phyloP scores from a whole-genome alignment of 23 tunicate species.

The Oikopleura albicans region DNA sequence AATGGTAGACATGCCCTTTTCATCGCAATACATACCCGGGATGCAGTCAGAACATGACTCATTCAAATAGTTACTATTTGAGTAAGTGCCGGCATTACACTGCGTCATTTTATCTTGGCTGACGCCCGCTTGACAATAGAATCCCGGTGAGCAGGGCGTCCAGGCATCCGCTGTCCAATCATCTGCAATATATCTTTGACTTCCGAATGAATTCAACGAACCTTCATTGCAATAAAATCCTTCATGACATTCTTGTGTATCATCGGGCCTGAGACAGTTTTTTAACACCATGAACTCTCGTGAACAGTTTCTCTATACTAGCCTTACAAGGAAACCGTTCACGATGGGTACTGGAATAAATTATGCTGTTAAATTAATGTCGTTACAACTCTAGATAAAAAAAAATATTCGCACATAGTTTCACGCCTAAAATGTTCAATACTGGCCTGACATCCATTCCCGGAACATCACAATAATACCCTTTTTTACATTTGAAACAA shows the following conservation, averaged over 20 bases:
- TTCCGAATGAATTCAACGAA: slow-evolving; percentile 21
- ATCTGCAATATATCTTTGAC: slow-evolving; percentile 21
- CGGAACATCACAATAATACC: slow-evolving; percentile 42
- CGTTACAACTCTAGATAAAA: too few species aligned
- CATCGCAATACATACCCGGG: neutral
- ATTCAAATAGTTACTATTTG: neutral
- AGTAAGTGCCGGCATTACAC: slow-evolving; percentile 55
- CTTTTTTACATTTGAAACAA: slow-evolving; percentile 46
- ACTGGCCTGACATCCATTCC: slow-evolving; percentile 24
- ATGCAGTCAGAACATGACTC: neutral
- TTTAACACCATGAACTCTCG: too few species aligned
- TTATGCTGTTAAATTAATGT: too few species aligned
- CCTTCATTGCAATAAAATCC: slow-evolving; percentile 50
- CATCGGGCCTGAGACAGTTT: too few species aligned
- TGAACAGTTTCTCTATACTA: too few species aligned
- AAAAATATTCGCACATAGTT: too few species aligned
- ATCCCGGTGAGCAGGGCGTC: slow-evolving; percentile 47
- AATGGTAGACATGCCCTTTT: neutral
- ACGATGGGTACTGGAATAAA: too few species aligned
- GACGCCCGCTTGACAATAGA: slow-evolving; percentile 50
- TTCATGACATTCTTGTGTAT: slow-evolving; percentile 41
- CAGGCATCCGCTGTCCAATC: slow-evolving; percentile 33
- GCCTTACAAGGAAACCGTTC: too few species aligned
- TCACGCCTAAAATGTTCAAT: too few species aligned
- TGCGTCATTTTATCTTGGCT: slow-evolving; percentile 13